Evolutionary conservation across 1,140 invertebrate species (phyloP).

Genomic region (Holotrichia oblita): DNA sequence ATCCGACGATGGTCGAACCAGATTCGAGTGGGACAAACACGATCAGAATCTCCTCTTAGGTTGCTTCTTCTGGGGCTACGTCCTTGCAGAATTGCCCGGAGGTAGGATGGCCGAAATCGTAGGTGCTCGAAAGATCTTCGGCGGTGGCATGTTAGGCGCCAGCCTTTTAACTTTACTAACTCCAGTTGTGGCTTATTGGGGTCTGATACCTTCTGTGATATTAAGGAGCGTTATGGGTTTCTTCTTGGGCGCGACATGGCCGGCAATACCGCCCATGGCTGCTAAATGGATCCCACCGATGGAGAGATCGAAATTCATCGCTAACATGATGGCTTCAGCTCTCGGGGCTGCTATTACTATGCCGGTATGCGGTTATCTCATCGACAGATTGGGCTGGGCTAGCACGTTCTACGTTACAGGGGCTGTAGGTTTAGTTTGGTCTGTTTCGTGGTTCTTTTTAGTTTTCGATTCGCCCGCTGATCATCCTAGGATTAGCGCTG

Average conservation of each 20-base stretch:
- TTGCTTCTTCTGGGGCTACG: slow-evolving; percentile 91
- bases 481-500: slow-evolving; percentile 85
- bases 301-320: slow-evolving; percentile 88
- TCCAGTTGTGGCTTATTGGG: slow-evolving; percentile 74
- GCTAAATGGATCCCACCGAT: slow-evolving; percentile 91
- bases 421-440: slow-evolving; percentile 81
- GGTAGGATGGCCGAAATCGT: slow-evolving; percentile 84
- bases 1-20: neutral
- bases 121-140: slow-evolving; percentile 85
- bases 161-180: slow-evolving; percentile 85
- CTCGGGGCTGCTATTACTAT: slow-evolving; percentile 85
- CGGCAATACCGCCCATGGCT: slow-evolving; percentile 88
- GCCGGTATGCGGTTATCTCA: slow-evolving; percentile 82
- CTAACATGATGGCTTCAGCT: slow-evolving; percentile 88
- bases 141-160: slow-evolving; percentile 83
- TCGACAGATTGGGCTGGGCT: slow-evolving; percentile 82
- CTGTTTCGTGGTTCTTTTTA: slow-evolving; percentile 83
- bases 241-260: slow-evolving; percentile 87
- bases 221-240: slow-evolving; percentile 76
- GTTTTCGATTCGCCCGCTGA: slow-evolving; percentile 85
- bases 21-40: slow-evolving; percentile 55
- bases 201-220: slow-evolving; percentile 70
- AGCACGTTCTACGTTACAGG: slow-evolving; percentile 88
- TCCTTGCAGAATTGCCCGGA: slow-evolving; percentile 87
- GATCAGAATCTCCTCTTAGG: slow-evolving; percentile 83